Base-by-base conservation (phyloP, 2,797 vertebrate species). In the Typhlichthys eigenmanni region DNA sequence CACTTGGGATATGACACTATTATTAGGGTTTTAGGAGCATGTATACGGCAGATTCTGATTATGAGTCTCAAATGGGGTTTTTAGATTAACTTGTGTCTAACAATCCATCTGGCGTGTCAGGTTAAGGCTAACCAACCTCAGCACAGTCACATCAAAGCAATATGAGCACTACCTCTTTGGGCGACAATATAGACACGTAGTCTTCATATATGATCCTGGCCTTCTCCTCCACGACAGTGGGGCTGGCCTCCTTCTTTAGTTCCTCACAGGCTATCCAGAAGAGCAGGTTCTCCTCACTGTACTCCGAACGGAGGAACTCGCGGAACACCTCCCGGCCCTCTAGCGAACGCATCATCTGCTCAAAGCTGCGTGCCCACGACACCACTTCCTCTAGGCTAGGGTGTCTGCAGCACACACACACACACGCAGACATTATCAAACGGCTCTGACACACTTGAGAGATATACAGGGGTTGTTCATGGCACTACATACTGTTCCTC, bases 191-290 rank as follows among this genome's bases (percentile, higher is more conserved):
- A 80, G 98, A 99, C 84, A 99, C 97, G 57, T 99, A 99, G 89
- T 99, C 97, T 82, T 99, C 97, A 3, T 99, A 99, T 82, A 99
- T 98, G 84, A 94, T 95, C 78, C 95, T 94, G 87, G 95, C 93
- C 83, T 96, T 98, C 88, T 98, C 96, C 68, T 97, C 96, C 56
- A 98, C 90, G 38, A 88, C 87, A 12, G 92, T 87, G 68, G 93
- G 93, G 78, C 93, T 92, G 3, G 94, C 95, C 84, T 99, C 97
- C 64, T 94, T 95, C 82, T 96, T 99, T 78, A 99, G 82, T 65
- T 98, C 98, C 81, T 99, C 98, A 66, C 98, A 99, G 54, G 97
- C 94, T 53, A 98, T 89, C 98, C 98, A 99, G 93, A 99, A 99
- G 74, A 99, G 94, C 64, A 99, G 92, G 89, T 99, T 99, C 89